A percentile compares a stretch with the other conserved stretches of the same genome.
Conservation (phyloP, 2,797 vertebrate species). For the Melopsittacus undulatus region DNA sequence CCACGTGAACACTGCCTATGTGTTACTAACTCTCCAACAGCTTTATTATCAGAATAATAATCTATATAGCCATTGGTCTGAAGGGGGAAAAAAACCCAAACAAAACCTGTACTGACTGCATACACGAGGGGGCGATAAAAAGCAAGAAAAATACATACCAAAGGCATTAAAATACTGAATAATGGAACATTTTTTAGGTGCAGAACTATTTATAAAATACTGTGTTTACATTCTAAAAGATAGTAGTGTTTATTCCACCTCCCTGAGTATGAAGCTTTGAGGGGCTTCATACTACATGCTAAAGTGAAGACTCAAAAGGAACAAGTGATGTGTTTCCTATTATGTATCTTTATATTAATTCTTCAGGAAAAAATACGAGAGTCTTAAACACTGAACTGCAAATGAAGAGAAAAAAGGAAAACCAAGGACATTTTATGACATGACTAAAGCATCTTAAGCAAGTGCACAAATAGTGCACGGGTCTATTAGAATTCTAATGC, state of each 20-base stretch:
- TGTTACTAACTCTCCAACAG: background rate
- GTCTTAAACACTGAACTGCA: background rate
- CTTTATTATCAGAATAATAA: background rate
- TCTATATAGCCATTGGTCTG: background rate
- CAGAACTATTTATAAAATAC: background rate
- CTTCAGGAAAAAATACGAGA: background rate
- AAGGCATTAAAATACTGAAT: background rate
- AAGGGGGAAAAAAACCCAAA: background rate
- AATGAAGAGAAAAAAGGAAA: background rate
- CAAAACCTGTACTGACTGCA: background rate
- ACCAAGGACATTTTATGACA: background rate
- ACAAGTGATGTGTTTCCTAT: background rate
- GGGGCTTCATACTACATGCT: background rate
- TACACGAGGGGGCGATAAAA: constrained; percentile 54
- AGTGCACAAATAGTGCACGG: background rate
- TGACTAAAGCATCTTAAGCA: background rate
- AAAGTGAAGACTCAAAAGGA: background rate
- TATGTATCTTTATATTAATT: background rate
- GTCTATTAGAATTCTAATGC: background rate
- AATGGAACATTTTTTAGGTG: background rate
- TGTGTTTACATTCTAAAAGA: background rate
- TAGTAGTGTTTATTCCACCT: background rate
- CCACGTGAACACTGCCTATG: accelerated
- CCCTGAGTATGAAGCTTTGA: background rate
- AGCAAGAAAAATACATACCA: background rate